A percentile compares a stretch with the other conserved stretches of the same genome.
Conservation (phyloP, 2,113 vertebrate genomes). For the Tachysurus fulvidraco region DNA sequence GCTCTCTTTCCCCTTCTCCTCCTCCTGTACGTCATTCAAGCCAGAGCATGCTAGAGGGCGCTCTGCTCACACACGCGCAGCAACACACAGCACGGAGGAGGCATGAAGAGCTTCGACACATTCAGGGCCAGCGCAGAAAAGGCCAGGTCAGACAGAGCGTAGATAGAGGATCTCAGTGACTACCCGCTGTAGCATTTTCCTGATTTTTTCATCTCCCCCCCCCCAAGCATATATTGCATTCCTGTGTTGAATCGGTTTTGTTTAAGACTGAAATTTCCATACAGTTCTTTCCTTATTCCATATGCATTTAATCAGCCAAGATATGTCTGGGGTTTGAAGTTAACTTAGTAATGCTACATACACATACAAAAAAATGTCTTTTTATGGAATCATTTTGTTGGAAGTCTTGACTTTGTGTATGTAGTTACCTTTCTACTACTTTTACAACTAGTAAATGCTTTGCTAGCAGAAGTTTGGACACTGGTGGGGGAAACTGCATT, state of each 20-base stretch:
- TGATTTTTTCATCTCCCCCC: no score
- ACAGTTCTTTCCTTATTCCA: no score
- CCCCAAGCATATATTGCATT: no score
- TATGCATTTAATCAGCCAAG: no score
- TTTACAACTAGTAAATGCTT: not conserved
- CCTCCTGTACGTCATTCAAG: slow-evolving; percentile 52
- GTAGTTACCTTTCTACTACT: not conserved
- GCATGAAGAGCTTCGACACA: not conserved
- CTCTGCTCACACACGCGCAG: slow-evolving; percentile 50
- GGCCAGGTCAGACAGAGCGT: slow-evolving; percentile 23
- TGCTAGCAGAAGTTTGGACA: not conserved
- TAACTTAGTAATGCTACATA: not conserved
- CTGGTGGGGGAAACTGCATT: not conserved
- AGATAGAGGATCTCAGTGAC: not conserved
- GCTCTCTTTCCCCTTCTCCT: slow-evolving; percentile 79
- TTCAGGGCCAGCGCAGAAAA: slow-evolving; percentile 7
- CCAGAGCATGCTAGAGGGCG: slow-evolving; percentile 54
- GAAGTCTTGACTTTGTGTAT: no score
- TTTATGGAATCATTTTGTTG: no score
- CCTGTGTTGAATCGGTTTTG: no score
- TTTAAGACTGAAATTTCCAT: no score
- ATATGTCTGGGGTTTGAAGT: no score
- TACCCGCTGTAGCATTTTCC: not conserved
- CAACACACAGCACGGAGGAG: slow-evolving; percentile 50
- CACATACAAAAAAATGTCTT: no score